Base-by-base conservation (phyloP, 92 coral and sea anemone genomes). In the Chrysogorgia sp. region DNA sequence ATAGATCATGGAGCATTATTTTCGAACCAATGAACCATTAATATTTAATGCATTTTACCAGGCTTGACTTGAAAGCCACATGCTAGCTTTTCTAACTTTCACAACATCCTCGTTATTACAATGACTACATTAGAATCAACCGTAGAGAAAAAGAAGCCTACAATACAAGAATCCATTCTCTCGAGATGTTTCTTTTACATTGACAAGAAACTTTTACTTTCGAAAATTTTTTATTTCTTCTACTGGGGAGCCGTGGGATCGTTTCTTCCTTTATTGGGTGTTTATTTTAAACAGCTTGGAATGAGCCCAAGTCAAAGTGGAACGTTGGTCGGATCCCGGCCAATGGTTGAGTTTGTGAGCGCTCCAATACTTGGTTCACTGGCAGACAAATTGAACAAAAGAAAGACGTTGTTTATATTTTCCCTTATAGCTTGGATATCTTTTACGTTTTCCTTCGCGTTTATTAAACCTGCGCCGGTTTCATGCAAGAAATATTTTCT, bases 241-340 rank as follows among this genome's bases (percentile, higher is more conserved):
- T 96, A 96, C 83, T 96, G 99, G 99, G 99, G 99, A 82, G 99
- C 99, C 3, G 97, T 96, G 68, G 99, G 99, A 12, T 96, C 97
- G 58, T 91, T 96, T 86, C 92, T 96, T 40, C 99, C 99, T 26
- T 92, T 96, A 49, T 90, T 96, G 25, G 99, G 99, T 30, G 99
- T 96, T 40, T 96, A 96, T 76, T 96, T 96, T 76, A 96, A 96
- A 82, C 99, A 96, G 67, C 96, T 96, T 25, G 99, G 99, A 13
- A 96, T 96, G 99, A 96, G 90, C 50, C 97, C 99, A 1, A 89
- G 94, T 55, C 86, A 84, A 10, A 96, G 99, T 80, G 99, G 99
- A 41, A 89, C 89, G 82, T 79, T 96, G 52, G 97, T 96, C 31
- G 99, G 99, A 2, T 96, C 97, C 57, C 90, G 97, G 2, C 99